A percentile compares a stretch with the other conserved stretches of the same genome.
These are phyloP conservation scores for Chaetops frenatus DNA, from an alignment of 2,113 vertebrate species.

Conservation along the genomic window DNA sequence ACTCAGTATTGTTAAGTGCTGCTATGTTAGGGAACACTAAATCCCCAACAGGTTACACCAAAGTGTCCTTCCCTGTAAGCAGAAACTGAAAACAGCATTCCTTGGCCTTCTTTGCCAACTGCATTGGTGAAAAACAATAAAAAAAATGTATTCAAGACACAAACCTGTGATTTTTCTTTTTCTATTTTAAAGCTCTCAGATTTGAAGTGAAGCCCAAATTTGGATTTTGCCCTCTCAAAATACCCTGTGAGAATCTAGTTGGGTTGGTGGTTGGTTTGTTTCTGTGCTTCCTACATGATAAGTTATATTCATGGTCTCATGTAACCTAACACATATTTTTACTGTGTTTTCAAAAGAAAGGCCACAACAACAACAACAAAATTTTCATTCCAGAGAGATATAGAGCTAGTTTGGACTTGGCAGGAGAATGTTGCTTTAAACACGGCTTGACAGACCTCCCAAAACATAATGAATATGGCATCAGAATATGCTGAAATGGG, in stretches of 20 bases:
- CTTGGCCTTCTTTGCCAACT: background rate
- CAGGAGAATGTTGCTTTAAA: conserved; percentile 35
- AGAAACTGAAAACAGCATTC: background rate
- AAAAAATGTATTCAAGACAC: background rate
- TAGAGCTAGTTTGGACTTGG: conserved; percentile 36
- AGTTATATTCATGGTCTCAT: conserved; percentile 37
- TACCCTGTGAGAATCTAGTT: conserved; percentile 21
- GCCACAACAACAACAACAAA: conserved; percentile 30
- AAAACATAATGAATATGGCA: conserved; percentile 19
- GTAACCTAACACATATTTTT: conserved; percentile 44
- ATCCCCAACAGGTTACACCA: background rate
- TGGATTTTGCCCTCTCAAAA: conserved; percentile 25
- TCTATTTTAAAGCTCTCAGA: conserved; percentile 55
- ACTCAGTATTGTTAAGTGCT: background rate
- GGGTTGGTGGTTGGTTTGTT: background rate
- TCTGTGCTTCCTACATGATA: conserved; percentile 13
- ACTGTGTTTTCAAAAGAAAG: conserved; percentile 27
- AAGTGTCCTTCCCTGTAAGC: background rate
- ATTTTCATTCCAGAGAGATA: conserved; percentile 46
- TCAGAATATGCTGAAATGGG: conserved; percentile 44
- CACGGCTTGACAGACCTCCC: conserved; percentile 29
- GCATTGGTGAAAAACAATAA: conserved; percentile 21
- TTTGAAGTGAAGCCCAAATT: background rate
- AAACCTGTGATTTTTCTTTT: conserved; percentile 59
- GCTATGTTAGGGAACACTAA: background rate